Evolutionary conservation across 2,888 invertebrate genomes (phyloP), one percentile per base, ranked within the genome.

Genomic region (Heliconius aoede): DNA sequence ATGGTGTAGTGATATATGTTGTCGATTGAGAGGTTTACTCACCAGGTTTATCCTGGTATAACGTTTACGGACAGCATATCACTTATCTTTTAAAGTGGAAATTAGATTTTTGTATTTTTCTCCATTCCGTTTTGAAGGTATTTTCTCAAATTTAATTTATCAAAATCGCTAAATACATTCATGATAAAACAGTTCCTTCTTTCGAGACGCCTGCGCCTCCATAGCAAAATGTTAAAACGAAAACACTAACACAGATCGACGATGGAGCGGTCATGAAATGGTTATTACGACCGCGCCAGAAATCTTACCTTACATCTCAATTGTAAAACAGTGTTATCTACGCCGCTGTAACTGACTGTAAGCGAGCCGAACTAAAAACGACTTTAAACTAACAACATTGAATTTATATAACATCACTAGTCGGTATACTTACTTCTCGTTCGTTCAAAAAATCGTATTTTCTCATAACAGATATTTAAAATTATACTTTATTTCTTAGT

Each of bases 321-420:
- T 92, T 88, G 86, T 84, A 85, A 89, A 86, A 91, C 92, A 92
- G 90, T 91, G 86, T 86, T 88, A 91, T 91, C 90, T 83, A 80
- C 80, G 83, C 81, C 85, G 85, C 84, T 80, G 81, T 80, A 82
- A 83, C 81, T 78, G 73, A 80, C 77, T 71, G 58, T 51, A 7
- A 26, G 55, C 28, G 15, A 13, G 21, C 26, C 81, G 83, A 69
- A 36, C 76, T 40, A 86, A 86, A 85, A 83, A 51, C 71, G 81
- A 85, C 86, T 79, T 72, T 85, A 85, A 18, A 0, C 1, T 5
- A 68, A 61, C 4, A 3, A 0, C 0, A 21, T 81, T 84, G 73
- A 81, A 81, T n/a, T n/a, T n/a, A n/a, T 80, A 74, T 32, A 83
- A 84, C 84, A 82, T 86, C 28, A 73, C 74, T 71, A 73, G 73